Percentiles rank a stretch among this genome's conserved stretches.
Conservation (phyloP, 2,797 vertebrate genomes). For the Toxotes lorentzi region DNA sequence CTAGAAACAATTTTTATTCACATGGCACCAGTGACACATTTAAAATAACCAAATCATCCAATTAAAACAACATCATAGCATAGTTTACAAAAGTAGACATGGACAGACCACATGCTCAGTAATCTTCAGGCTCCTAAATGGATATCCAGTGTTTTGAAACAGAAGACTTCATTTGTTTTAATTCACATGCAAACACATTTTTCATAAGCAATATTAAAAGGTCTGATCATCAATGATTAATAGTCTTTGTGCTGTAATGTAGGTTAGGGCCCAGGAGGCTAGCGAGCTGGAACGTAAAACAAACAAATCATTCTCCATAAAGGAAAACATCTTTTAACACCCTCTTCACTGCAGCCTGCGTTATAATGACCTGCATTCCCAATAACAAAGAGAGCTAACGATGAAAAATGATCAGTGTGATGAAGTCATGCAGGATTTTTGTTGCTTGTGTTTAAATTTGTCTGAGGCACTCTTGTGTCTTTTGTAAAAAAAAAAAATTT, state of each 20-base stretch:
- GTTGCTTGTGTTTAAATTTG: constrained; percentile 39
- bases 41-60: background rate
- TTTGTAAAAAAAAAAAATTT: too few species aligned
- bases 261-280: constrained; percentile 82
- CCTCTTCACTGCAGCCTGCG: constrained; percentile 40
- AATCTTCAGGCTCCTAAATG: constrained; percentile 13
- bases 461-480: constrained; percentile 35
- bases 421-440: constrained; percentile 47
- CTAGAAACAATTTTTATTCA: background rate
- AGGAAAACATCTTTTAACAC: constrained; percentile 72
- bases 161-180: constrained; percentile 59
- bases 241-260: constrained; percentile 83
- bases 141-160: constrained; percentile 28
- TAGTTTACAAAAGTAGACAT: constrained; percentile 3
- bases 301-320: constrained; percentile 79
- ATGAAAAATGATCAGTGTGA: constrained; percentile 46
- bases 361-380: constrained; percentile 59
- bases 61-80: background rate
- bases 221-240: constrained; percentile 86
- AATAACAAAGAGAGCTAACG: constrained; percentile 34
- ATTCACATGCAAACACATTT: constrained; percentile 66
- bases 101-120: background rate
- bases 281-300: constrained; percentile 68
- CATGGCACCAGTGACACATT: background rate
- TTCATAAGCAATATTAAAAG: constrained; percentile 80